Evolutionary conservation across 2,888 invertebrate species (phyloP).

Genomic region (Sminthurinus aureus): DNA sequence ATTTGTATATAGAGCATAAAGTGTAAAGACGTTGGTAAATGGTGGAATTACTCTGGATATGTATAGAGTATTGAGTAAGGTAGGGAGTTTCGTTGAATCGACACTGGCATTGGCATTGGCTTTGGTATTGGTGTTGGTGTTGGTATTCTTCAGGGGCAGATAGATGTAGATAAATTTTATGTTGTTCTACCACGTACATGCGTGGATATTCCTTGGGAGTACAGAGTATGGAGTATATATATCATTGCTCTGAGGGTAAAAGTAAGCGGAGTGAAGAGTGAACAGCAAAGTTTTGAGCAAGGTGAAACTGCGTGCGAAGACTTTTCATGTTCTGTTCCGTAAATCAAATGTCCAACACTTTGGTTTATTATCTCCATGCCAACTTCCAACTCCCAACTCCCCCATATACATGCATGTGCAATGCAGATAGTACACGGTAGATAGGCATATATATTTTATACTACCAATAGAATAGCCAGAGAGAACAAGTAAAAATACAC

Average conservation of each 20-base stretch:
- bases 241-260: slow-evolving; percentile 13
- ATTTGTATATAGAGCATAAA: background rate
- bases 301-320: slow-evolving; percentile 44
- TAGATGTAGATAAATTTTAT: no score
- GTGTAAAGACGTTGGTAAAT: background rate
- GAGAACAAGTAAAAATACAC: background rate
- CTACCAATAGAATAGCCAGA: background rate
- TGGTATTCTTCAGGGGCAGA: background rate
- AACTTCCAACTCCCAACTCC: slow-evolving; percentile 9
- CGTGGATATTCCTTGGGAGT: background rate
- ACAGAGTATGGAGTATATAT: background rate
- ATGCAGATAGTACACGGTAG: background rate
- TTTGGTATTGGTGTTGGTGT: background rate
- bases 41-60: background rate
- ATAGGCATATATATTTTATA: background rate
- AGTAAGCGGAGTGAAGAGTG: slow-evolving; percentile 16
- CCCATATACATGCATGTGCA: background rate
- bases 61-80: background rate
- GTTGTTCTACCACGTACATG: background rate
- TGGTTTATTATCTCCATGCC: slow-evolving; percentile 47
- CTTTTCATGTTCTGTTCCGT: slow-evolving; percentile 48
- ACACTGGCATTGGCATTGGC: no score
- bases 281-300: slow-evolving; percentile 20
- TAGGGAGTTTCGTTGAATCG: background rate
- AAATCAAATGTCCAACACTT: slow-evolving; percentile 56